Evolutionary conservation across 2,888 invertebrate genomes (phyloP).

Genomic region (Drosophila atroscutellata): DNA sequence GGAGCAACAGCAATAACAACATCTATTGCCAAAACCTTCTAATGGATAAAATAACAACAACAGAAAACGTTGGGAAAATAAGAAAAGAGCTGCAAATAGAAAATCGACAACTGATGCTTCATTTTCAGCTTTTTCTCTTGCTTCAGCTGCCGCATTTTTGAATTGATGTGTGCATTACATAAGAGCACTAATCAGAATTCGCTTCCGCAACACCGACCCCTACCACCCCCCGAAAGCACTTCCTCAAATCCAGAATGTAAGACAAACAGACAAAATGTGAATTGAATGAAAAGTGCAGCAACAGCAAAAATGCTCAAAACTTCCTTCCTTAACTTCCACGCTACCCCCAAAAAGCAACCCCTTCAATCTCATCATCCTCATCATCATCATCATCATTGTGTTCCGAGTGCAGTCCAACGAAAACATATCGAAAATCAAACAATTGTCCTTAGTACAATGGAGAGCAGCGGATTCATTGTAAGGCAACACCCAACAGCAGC

Average conservation of each 20-base stretch:
- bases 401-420: conserved; percentile 32
- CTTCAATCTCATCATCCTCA: neutral
- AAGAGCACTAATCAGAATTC: conserved; percentile 65
- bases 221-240: neutral
- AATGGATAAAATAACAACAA: conserved; percentile 48
- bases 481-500: conserved; percentile 39
- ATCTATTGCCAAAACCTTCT: conserved; percentile 21
- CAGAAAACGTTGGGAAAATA: conserved; percentile 5
- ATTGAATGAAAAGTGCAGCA: conserved; percentile 67
- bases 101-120: conserved; percentile 26
- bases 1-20: conserved; percentile 26
- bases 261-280: conserved; percentile 53
- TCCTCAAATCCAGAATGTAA: conserved; percentile 29
- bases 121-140: neutral
- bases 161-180: conserved; percentile 74
- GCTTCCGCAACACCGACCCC: conserved; percentile 15
- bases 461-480: conserved; percentile 61
- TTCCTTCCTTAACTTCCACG: neutral
- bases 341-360: neutral
- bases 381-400: conserved; percentile 10
- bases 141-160: conserved; percentile 17
- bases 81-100: conserved; percentile 25
- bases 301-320: conserved; percentile 54
- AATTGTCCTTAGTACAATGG: conserved; percentile 76
- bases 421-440: conserved; percentile 79